phyloP scores from a whole-genome alignment of 2,797 vertebrate genomes.

The Lepus oiostolus region DNA sequence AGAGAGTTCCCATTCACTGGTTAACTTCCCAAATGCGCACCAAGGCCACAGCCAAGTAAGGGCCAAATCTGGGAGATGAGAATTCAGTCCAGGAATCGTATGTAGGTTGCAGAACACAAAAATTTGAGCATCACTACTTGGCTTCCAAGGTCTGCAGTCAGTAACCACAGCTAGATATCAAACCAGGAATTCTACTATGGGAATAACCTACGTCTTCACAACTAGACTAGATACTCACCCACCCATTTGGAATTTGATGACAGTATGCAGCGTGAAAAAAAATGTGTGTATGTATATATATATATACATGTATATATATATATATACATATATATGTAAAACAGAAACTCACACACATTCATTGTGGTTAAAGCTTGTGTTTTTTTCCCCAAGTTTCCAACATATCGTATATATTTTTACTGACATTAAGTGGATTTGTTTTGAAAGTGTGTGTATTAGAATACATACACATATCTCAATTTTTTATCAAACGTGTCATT shows the following conservation, averaged over 20 bases:
- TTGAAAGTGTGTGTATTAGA: neutral
- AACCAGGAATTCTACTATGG: too few species aligned
- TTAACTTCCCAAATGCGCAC: too few species aligned
- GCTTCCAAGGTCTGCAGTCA: too few species aligned
- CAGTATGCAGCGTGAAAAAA: neutral
- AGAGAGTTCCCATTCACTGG: too few species aligned
- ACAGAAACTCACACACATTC: neutral
- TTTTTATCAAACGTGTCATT: neutral
- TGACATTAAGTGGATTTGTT: neutral
- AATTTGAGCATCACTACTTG: too few species aligned
- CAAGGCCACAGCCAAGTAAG: too few species aligned
- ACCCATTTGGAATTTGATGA: neutral
- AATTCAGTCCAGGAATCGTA: too few species aligned
- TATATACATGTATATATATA: neutral
- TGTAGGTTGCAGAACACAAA: too few species aligned
- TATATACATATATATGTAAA: neutral
- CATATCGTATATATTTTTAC: conserved; percentile 47
- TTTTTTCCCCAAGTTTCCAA: conserved; percentile 25
- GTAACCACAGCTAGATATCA: too few species aligned
- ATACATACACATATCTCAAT: conserved; percentile 64
- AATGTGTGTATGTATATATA: neutral
- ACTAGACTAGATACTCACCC: too few species aligned
- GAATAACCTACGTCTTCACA: too few species aligned
- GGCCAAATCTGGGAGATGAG: too few species aligned
- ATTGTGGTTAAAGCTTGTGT: neutral